These are phyloP conservation scores for Oncorhynchus clarkii DNA, from an alignment of 2,113 vertebrate species.

Conservation along the genomic window DNA sequence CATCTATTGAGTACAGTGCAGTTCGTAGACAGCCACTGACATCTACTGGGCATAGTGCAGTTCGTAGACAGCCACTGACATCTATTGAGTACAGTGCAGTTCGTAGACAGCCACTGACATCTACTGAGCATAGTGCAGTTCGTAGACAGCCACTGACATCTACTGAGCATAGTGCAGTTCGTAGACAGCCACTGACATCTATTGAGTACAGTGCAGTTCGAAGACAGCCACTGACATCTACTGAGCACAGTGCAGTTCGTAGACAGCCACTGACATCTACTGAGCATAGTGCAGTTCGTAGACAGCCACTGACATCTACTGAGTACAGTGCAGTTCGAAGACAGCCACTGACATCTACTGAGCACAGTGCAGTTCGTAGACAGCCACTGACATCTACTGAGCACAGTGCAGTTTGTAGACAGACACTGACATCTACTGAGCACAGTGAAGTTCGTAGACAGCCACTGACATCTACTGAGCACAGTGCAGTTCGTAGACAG, in stretches of 20 bases:
- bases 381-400: constrained; percentile 34
- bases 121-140: constrained; percentile 30
- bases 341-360: constrained; percentile 32
- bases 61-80: background rate
- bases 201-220: constrained; percentile 25
- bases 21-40: background rate
- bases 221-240: constrained; percentile 22
- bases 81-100: constrained; percentile 33
- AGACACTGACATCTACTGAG: constrained; percentile 32
- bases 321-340: constrained; percentile 2
- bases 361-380: background rate
- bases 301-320: constrained; percentile 30
- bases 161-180: constrained; percentile 25
- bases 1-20: constrained; percentile 36
- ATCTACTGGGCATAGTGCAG: constrained; percentile 35
- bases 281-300: constrained; percentile 10
- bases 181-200: constrained; percentile 13
- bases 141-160: constrained; percentile 7
- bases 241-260: constrained; percentile 14
- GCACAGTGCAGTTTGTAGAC: constrained; percentile 1
- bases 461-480: constrained; percentile 35
- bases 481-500: background rate
- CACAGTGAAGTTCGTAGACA: background rate
- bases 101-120: constrained; percentile 2
- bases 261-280: constrained; percentile 24